Conservation (phyloP, 2,797 vertebrate species). For the Loriculus beryllinus region DNA sequence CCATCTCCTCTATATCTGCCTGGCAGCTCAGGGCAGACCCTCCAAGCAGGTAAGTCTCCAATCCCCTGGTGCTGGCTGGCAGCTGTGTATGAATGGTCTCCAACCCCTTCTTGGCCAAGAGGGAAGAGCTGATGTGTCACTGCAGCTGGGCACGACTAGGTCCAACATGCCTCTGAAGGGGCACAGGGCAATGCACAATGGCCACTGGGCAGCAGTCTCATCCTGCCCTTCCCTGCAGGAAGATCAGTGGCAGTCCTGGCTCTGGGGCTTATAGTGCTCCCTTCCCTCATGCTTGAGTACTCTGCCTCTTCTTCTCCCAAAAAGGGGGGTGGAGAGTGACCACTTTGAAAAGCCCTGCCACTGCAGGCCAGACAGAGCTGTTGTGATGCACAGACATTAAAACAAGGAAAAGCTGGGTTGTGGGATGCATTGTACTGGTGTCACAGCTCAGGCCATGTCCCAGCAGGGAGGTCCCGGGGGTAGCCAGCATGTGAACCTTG, state of each 20-base stretch:
- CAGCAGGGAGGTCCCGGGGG: neutral
- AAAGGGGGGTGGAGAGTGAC: neutral
- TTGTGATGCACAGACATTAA: neutral
- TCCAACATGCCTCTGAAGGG: neutral
- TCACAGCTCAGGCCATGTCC: neutral
- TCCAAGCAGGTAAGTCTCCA: neutral
- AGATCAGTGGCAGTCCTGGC: no score
- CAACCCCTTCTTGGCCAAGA: neutral
- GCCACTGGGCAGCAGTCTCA: accelerated
- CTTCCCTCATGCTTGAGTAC: neutral
- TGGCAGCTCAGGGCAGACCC: neutral
- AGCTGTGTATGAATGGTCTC: neutral
- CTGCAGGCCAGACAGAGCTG: neutral
- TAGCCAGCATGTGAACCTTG: accelerated
- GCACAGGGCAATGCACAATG: neutral
- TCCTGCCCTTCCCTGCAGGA: neutral
- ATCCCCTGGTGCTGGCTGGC: neutral
- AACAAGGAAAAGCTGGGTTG: neutral
- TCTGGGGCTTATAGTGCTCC: neutral
- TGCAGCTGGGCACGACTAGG: neutral
- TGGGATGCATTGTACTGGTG: neutral
- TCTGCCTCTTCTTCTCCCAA: neutral
- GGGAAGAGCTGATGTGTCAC: neutral
- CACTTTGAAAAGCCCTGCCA: neutral
- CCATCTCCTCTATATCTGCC: neutral